These are phyloP conservation scores for Drosophila stalkeri DNA, from an alignment of 2,888 invertebrate genomes.

Conservation along the genomic window DNA sequence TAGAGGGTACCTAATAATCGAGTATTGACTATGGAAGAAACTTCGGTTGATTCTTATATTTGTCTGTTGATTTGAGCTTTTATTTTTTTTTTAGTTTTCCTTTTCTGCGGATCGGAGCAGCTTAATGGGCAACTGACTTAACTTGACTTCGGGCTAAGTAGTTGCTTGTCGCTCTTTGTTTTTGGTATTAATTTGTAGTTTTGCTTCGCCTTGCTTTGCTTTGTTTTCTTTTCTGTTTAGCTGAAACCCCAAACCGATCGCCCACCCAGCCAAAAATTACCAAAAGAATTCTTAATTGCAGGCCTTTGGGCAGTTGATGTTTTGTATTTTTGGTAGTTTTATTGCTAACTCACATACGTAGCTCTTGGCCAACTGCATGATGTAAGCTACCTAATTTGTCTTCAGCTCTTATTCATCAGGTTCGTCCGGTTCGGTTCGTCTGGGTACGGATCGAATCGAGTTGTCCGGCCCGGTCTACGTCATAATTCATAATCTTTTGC, in stretches of 20 bases:
- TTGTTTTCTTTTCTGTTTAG: constrained; percentile 1
- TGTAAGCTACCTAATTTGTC: constrained; percentile 76
- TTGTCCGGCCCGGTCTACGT: constrained; percentile 22
- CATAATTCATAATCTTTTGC: constrained; percentile 63
- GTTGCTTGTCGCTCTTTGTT: constrained; percentile 20
- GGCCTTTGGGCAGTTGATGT: constrained; percentile 55
- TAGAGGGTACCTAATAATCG: background rate
- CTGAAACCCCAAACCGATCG: constrained; percentile 31
- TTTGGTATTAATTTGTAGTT: constrained; percentile 10
- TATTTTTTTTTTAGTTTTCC: constrained; percentile 14
- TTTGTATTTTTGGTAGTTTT: constrained; percentile 14
- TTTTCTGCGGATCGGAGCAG: constrained; percentile 37
- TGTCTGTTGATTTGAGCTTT: constrained; percentile 13
- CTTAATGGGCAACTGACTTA: constrained; percentile 65
- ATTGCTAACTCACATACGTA: background rate
- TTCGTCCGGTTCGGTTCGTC: constrained; percentile 45
- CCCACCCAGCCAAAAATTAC: constrained; percentile 60
- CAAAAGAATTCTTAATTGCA: constrained; percentile 68
- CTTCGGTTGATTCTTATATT: background rate
- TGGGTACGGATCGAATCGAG: constrained; percentile 8
- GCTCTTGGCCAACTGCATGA: constrained; percentile 53
- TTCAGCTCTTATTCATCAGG: constrained; percentile 66
- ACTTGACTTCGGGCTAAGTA: constrained; percentile 22
- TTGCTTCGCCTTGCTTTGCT: background rate
- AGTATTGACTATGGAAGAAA: background rate